A percentile compares a stretch with the other conserved stretches of the same genome.
These are phyloP conservation scores for Callitettix versicolor DNA, from an alignment of 1,140 invertebrate species.

Conservation along the genomic window DNA sequence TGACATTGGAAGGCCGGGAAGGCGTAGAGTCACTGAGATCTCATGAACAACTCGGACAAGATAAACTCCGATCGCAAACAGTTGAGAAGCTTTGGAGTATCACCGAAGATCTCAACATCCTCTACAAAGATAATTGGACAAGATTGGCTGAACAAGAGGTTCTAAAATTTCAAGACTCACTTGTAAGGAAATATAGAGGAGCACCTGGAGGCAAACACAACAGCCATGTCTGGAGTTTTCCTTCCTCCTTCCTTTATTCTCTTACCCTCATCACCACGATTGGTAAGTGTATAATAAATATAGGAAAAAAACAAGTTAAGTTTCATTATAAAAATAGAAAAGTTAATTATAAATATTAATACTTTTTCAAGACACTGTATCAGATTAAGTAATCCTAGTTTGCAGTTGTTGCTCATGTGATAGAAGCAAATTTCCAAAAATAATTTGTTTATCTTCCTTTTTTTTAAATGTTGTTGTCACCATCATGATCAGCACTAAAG, in stretches of 20 bases:
- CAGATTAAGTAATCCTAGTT: no score
- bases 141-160: conserved; percentile 70
- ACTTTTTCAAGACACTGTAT: no score
- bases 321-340: no score
- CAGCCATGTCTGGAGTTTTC: conserved; percentile 75
- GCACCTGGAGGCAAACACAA: conserved; percentile 31
- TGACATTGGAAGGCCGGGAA: conserved; percentile 62
- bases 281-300: conserved; percentile 49
- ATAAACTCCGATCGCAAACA: conserved; percentile 40
- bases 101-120: conserved; percentile 84
- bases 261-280: conserved; percentile 93
- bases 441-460: no score
- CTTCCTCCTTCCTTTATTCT: conserved; percentile 86
- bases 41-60: conserved; percentile 7
- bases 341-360: no score
- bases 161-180: conserved; percentile 66
- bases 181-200: conserved; percentile 33
- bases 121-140: conserved; percentile 93
- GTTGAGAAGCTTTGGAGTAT: conserved; percentile 84
- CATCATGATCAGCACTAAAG: no score
- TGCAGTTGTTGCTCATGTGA: no score
- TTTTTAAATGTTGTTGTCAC: no score
- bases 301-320: no score
- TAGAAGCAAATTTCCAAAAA: no score
- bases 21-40: conserved; percentile 31